A percentile compares a stretch with the other conserved stretches of the same genome.
These are phyloP conservation scores for mouse (Mus musculus) DNA, from an alignment of 2,113 vertebrate genomes.

Conservation along the genomic window GRCm39 chr3:110525501-110526000, in stretches of 20 bases:
- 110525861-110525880: background rate
- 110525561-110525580: constrained; percentile 21
- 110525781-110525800: background rate
- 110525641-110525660: constrained; percentile 30
- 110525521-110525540: background rate
- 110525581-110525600: background rate
- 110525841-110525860: background rate
- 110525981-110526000: background rate
- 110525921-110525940: background rate
- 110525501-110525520: background rate
- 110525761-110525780: background rate
- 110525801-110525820: background rate
- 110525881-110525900: background rate
- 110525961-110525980: background rate
- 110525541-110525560: background rate
- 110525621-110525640: constrained; percentile 59
- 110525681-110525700: constrained; percentile 65
- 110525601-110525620: background rate
- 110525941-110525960: background rate
- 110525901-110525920: background rate
- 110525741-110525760: constrained; percentile 32
- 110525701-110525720: constrained; percentile 60
- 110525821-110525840: background rate
- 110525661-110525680: constrained; percentile 46
- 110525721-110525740: constrained; percentile 58